Base-by-base conservation (phyloP, 1,140 invertebrate genomes). In the Hylyphantes graminicola region DNA sequence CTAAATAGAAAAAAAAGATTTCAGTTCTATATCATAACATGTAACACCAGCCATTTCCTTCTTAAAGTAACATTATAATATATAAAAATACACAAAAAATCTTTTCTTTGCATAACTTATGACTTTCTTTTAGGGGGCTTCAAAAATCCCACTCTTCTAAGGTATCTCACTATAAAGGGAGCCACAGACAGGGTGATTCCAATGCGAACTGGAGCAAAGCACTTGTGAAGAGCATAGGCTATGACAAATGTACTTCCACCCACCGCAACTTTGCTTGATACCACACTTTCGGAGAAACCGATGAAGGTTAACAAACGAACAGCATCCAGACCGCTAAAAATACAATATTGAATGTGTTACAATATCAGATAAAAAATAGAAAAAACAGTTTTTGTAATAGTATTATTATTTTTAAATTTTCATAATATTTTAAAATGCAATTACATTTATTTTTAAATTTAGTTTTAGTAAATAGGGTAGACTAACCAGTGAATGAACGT, bases 201-300 rank as follows among this genome's bases (percentile, higher is more conserved):
- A 81, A 98, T 94, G 86, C 97, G 91, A 9, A 94, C 90, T 9
- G 96, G 96, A 35, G 95, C 95, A 90, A 98, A 94, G 4, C 96
- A 89, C 91, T 98, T 98, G 89, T 98, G 96, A 55, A 98, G 91
- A 55, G 94, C 94, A 91, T 98, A 98, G 0, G 97, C 96, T 12
- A 97, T 90, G 0, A 96, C 93, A 91, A 98, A 98, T 12, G 95
- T 96, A 68, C 96, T 94, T 1, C 95, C 94, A 87, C 93, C 94
- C 57, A 92, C 91, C 63, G 94, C 91, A 48, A 94, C 78, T 87
- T 87, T 91, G 84, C 87, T 90, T 85, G 85, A 87, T 13, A 91
- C 81, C 68, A 92, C 85, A 12, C 90, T 87, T 82, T 92, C 91
- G 48, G 89, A 90, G 50, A 93, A 88, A 54, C 93, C 93, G 11